phyloP scores from a whole-genome alignment of 2,888 invertebrate species.

The Eutolmus rufibarbis region DNA sequence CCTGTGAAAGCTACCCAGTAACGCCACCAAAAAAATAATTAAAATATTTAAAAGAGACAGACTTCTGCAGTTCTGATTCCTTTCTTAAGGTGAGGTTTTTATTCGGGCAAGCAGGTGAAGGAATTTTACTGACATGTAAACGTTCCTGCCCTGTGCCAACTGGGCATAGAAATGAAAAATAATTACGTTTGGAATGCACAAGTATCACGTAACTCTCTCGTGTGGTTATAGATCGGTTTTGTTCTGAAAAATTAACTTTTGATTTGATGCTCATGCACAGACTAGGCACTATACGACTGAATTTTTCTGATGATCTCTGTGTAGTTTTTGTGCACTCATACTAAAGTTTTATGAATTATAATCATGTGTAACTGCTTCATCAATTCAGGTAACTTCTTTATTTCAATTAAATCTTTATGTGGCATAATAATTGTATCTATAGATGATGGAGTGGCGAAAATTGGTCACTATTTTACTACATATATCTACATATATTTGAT shows the following conservation, averaged over 20 bases:
- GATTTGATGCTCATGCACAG: background rate
- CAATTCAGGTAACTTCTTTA: too few species aligned
- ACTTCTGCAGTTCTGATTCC: background rate
- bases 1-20: too few species aligned
- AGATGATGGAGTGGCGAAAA: too few species aligned
- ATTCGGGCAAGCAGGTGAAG: background rate
- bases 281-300: background rate
- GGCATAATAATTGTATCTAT: too few species aligned
- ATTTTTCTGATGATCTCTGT: background rate
- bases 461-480: too few species aligned
- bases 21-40: background rate
- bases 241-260: background rate
- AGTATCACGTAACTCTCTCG: background rate
- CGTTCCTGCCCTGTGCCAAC: background rate
- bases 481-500: too few species aligned
- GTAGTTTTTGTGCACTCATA: background rate
- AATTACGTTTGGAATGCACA: background rate
- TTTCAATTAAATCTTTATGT: background rate
- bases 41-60: background rate
- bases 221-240: background rate
- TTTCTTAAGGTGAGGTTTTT: background rate
- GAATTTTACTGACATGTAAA: background rate
- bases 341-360: background rate
- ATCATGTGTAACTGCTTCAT: background rate
- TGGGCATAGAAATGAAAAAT: background rate